Conservation (phyloP, 1,140 invertebrate species). For the Tetragonula clypearis region DNA sequence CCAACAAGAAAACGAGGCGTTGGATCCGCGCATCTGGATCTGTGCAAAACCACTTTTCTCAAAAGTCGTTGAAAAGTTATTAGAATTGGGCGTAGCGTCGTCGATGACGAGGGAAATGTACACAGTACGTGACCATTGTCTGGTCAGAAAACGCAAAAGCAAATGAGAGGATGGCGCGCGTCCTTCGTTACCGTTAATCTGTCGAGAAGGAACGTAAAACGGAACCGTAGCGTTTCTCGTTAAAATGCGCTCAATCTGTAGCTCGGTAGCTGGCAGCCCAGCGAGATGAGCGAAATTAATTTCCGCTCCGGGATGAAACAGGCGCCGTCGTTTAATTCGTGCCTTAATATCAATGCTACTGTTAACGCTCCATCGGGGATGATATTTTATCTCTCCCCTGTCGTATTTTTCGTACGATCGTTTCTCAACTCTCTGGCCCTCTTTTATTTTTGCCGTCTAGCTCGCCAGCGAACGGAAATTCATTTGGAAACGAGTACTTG, state of each 20-base stretch:
- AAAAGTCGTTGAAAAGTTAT: neutral
- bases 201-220: conserved; percentile 54
- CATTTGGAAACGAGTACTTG: neutral
- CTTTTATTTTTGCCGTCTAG: neutral
- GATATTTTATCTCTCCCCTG: conserved; percentile 29
- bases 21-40: neutral
- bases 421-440: neutral
- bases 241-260: conserved; percentile 62
- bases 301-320: conserved; percentile 65
- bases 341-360: conserved; percentile 59
- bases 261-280: conserved; percentile 41
- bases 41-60: neutral
- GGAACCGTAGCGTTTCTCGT: conserved; percentile 52
- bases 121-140: conserved; percentile 32
- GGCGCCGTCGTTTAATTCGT: conserved; percentile 62
- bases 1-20: neutral
- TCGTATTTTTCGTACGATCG: neutral
- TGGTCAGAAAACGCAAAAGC: conserved; percentile 10
- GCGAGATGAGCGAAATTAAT: conserved; percentile 65
- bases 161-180: conserved; percentile 8
- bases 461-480: neutral
- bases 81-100: neutral
- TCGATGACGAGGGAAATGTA: neutral
- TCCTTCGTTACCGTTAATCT: conserved; percentile 54
- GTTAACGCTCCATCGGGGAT: conserved; percentile 64